Evolutionary conservation across 92 coral and sea anemone genomes (phyloP).

Genomic region (Epizoanthus fatuus): DNA sequence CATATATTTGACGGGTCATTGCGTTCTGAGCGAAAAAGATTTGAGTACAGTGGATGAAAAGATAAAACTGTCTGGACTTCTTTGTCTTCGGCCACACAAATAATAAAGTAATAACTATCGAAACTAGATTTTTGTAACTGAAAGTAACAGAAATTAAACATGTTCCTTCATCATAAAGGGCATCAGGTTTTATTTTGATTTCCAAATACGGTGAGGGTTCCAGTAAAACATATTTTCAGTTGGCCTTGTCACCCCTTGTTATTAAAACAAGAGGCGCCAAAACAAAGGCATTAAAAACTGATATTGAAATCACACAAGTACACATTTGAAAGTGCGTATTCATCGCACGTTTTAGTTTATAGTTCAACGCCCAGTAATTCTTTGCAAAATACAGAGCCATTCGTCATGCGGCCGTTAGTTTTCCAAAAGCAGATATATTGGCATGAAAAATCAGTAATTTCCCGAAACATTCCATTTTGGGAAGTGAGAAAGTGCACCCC

Average conservation of each 20-base stretch:
- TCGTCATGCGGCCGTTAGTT: background rate
- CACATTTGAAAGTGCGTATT: background rate
- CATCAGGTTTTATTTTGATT: background rate
- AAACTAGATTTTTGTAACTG: too few species aligned
- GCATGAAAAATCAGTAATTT: background rate
- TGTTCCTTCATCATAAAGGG: background rate
- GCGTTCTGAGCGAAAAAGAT: background rate
- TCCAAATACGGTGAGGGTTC: too few species aligned
- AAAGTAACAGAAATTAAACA: background rate
- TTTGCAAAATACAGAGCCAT: background rate
- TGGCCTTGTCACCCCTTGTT: slow-evolving; percentile 8
- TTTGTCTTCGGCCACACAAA: background rate
- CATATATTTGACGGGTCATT: background rate
- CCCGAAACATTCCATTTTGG: background rate
- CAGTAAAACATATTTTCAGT: background rate
- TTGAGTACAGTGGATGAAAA: too few species aligned
- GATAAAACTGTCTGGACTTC: too few species aligned
- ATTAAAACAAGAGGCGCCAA: slow-evolving; percentile 4
- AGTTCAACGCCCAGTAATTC: background rate
- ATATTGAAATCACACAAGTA: background rate
- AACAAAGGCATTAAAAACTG: slow-evolving; percentile 18
- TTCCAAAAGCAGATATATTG: background rate
- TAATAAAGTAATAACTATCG: background rate
- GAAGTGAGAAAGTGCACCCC: background rate
- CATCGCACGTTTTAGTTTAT: slow-evolving; percentile 13